These are phyloP conservation scores for Gnatocerus cornutus DNA, from an alignment of 2,888 invertebrate genomes.

Conservation along the genomic window DNA sequence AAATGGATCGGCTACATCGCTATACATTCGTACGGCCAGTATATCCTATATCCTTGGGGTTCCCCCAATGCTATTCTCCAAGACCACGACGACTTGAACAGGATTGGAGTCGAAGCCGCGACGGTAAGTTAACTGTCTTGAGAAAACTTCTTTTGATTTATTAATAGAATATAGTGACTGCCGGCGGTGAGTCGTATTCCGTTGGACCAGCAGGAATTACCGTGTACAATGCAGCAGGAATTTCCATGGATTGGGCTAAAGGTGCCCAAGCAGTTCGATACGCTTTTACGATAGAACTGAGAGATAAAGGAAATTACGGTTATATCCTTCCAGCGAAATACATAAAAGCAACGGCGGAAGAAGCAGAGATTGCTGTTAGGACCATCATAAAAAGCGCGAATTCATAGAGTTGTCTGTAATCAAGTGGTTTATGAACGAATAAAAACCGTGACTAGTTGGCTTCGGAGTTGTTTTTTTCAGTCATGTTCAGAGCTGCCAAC, in stretches of 20 bases:
- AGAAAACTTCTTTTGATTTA: slow-evolving; percentile 48
- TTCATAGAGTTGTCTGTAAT: no score
- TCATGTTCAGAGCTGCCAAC: no score
- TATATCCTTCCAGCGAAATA: slow-evolving; percentile 28
- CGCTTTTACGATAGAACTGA: slow-evolving; percentile 28
- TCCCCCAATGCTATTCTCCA: slow-evolving; percentile 68
- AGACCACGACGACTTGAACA: slow-evolving; percentile 69
- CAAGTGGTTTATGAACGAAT: no score
- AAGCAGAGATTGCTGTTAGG: slow-evolving; percentile 20
- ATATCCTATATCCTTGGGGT: slow-evolving; percentile 86
- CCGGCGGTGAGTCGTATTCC: slow-evolving; percentile 55
- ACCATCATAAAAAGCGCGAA: slow-evolving; percentile 22
- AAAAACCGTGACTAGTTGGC: no score
- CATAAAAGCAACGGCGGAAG: slow-evolving; percentile 23
- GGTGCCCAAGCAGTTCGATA: slow-evolving; percentile 32
- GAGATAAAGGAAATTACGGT: slow-evolving; percentile 34
- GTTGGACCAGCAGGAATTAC: slow-evolving; percentile 18
- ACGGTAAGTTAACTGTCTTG: slow-evolving; percentile 2
- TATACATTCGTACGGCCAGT: slow-evolving; percentile 83
- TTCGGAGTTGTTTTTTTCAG: no score
- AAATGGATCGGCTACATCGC: slow-evolving; percentile 31
- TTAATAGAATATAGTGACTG: slow-evolving; percentile 15
- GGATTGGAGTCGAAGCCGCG: slow-evolving; percentile 30
- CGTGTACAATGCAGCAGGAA: slow-evolving; percentile 17
- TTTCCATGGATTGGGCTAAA: slow-evolving; percentile 40